These are phyloP conservation scores for Belonocnema kinseyi DNA, from an alignment of 1,140 invertebrate species.

Conservation along the genomic window DNA sequence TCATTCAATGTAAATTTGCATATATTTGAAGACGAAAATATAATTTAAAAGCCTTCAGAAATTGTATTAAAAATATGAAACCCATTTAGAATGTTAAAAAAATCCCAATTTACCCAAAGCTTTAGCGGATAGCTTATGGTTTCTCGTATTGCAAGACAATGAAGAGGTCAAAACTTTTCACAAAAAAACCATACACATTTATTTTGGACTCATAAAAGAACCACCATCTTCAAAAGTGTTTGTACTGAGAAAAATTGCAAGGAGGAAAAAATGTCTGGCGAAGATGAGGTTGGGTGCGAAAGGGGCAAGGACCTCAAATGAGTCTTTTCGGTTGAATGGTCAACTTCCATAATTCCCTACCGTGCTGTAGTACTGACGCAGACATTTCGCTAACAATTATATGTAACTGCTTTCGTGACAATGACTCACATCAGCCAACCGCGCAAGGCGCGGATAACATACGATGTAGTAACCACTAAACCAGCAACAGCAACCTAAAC, in stretches of 20 bases:
- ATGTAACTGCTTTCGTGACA: conserved; percentile 22
- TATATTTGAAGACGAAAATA: no score
- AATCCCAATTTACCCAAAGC: no score
- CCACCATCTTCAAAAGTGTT: no score
- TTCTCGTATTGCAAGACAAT: no score
- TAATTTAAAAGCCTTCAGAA: no score
- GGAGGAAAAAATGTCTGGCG: neutral
- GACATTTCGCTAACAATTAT: conserved; percentile 30
- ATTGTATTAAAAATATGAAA: no score
- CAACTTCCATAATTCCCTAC: conserved; percentile 17
- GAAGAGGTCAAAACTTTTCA: no score
- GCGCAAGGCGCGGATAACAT: conserved; percentile 10
- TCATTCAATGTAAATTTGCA: no score
- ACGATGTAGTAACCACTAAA: conserved; percentile 4
- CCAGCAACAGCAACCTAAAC: conserved; percentile 6
- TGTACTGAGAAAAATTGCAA: neutral
- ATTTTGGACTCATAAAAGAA: no score
- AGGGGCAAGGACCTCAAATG: conserved; percentile 9
- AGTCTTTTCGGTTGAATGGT: conserved; percentile 13
- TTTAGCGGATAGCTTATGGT: no score
- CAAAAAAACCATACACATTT: no score
- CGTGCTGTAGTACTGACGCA: conserved; percentile 7
- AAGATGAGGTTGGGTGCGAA: neutral
- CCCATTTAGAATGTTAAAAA: no score
- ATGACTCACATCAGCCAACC: conserved; percentile 9